These are phyloP conservation scores for crab-eating macaque (Macaca fascicularis) DNA, from an alignment of 2,113 vertebrate species.

Conservation along the genomic window DNA sequence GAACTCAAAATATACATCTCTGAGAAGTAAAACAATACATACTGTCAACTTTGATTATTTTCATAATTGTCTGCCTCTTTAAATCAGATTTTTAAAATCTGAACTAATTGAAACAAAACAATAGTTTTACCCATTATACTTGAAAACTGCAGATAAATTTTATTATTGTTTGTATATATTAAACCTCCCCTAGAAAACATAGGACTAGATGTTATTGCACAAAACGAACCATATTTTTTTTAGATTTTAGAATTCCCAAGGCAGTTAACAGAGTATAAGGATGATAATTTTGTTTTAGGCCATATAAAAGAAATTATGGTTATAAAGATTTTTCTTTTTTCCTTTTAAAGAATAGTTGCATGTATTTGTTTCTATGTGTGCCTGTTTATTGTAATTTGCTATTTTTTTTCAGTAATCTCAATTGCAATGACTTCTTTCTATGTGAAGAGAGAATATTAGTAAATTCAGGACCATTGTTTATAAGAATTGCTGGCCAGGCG, in stretches of 20 bases:
- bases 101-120: constrained; percentile 37
- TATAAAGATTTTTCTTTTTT: not conserved
- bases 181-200: not conserved
- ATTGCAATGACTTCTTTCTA: not conserved
- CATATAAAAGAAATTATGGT: not conserved
- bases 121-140: not conserved
- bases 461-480: not conserved
- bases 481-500: not conserved
- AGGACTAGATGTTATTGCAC: not conserved
- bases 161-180: not conserved
- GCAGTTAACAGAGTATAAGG: not conserved
- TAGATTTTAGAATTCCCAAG: not conserved
- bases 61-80: not conserved
- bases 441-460: not conserved
- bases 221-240: constrained; percentile 35
- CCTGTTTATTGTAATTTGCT: not conserved
- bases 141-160: not conserved
- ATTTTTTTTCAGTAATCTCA: not conserved
- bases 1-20: not conserved
- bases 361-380: not conserved
- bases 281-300: not conserved
- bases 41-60: not conserved
- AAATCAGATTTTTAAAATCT: not conserved
- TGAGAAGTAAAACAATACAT: not conserved
- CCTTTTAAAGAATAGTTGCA: not conserved